These are phyloP conservation scores for Psittacula derbiana DNA, from an alignment of 2,797 vertebrate genomes.

Conservation along the genomic window DNA sequence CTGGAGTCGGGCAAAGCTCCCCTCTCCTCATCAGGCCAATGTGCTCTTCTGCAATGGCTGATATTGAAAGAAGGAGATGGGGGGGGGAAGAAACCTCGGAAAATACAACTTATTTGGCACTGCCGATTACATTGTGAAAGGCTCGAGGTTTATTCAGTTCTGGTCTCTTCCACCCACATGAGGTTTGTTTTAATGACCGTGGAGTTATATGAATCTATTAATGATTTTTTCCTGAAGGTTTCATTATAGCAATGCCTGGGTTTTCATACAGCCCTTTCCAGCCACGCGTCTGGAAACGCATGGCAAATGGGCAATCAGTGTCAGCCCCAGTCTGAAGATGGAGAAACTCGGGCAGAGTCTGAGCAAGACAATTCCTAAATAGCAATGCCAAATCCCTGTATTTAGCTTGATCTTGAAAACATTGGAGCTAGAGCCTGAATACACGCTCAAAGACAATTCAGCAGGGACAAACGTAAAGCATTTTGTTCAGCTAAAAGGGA, in stretches of 20 bases:
- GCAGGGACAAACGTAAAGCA: not conserved
- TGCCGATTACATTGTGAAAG: conserved; percentile 29
- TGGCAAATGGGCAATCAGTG: not conserved
- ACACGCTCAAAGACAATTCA: not conserved
- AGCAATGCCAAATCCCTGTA: not conserved
- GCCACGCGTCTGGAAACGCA: not conserved
- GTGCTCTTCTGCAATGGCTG: conserved; percentile 28
- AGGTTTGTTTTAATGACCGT: conserved; percentile 6
- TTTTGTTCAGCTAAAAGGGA: not conserved
- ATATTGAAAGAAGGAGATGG: not conserved
- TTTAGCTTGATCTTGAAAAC: not conserved
- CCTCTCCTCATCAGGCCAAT: not conserved
- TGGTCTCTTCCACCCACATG: conserved; percentile 45
- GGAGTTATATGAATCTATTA: conserved; percentile 30
- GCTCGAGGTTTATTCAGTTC: conserved; percentile 40
- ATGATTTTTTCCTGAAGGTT: conserved; percentile 24
- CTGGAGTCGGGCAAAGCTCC: conserved; percentile 52
- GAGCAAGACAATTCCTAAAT: not conserved
- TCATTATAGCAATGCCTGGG: not conserved
- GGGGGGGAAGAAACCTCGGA: not conserved
- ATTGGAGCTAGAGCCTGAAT: not conserved
- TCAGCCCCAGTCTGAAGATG: not conserved
- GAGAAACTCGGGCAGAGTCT: not conserved
- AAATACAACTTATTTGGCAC: conserved; percentile 40
- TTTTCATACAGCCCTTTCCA: not conserved